phyloP scores from a whole-genome alignment of 2,113 vertebrate genomes.

The Chionodraco myersi region DNA sequence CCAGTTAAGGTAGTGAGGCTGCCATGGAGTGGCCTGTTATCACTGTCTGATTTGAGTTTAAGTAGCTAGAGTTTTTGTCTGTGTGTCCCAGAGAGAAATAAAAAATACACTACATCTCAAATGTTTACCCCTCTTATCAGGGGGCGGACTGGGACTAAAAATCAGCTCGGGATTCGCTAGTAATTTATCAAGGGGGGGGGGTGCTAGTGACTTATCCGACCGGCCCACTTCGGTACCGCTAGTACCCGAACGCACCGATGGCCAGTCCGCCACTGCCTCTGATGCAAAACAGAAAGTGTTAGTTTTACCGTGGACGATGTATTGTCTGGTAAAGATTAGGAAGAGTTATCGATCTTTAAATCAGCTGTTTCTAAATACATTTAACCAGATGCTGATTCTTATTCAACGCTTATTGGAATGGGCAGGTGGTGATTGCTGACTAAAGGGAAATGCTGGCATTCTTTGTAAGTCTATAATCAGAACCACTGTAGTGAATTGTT shows the following conservation, averaged over 20 bases:
- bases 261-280: no score
- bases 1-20: slow-evolving; percentile 38
- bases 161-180: no score
- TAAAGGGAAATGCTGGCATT: slow-evolving; percentile 5
- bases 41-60: slow-evolving; percentile 52
- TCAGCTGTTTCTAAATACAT: not conserved
- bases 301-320: no score
- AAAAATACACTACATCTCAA: not conserved
- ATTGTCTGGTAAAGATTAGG: not conserved
- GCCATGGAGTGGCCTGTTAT: slow-evolving; percentile 67
- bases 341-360: slow-evolving; percentile 6
- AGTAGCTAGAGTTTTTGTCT: slow-evolving; percentile 22
- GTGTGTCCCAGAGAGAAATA: not conserved
- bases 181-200: no score
- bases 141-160: no score
- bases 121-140: not conserved
- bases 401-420: slow-evolving; percentile 4
- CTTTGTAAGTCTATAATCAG: slow-evolving; percentile 33
- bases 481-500: slow-evolving; percentile 36
- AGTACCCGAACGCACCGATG: no score
- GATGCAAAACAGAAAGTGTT: no score
- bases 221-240: no score
- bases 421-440: slow-evolving; percentile 3
- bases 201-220: no score
- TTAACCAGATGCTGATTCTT: not conserved